Conservation (phyloP, 2,113 vertebrate genomes). For the Myodes glareolus region DNA sequence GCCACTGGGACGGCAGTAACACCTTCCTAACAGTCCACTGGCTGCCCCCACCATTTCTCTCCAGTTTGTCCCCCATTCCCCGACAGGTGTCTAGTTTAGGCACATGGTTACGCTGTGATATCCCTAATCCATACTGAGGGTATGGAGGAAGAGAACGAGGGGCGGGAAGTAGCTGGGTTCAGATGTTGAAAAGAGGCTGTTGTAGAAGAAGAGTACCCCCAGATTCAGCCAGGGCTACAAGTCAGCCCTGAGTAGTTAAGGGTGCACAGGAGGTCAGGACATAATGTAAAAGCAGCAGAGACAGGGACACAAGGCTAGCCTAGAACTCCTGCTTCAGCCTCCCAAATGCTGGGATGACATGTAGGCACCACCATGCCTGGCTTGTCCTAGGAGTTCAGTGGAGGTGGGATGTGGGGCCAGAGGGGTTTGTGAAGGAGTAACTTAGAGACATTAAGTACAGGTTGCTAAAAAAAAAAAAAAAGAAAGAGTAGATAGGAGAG, state of each 20-base stretch:
- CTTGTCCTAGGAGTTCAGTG: background rate
- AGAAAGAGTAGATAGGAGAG: background rate
- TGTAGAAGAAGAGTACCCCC: background rate
- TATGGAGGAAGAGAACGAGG: background rate
- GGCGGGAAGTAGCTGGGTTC: background rate
- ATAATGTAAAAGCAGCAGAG: background rate
- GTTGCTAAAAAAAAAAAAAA: no score
- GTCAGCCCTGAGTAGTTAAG: background rate
- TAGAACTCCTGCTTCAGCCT: background rate
- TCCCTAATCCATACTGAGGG: background rate
- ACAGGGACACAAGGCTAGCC: background rate
- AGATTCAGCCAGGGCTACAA: background rate
- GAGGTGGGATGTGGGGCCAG: background rate
- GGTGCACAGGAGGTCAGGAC: background rate
- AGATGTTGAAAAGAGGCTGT: background rate
- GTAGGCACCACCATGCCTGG: background rate
- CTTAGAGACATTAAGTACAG: background rate
- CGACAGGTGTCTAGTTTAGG: background rate
- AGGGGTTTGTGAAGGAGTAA: background rate
- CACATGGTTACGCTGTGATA: background rate
- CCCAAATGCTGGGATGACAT: background rate
- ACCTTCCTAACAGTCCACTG: background rate
- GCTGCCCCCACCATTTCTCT: background rate
- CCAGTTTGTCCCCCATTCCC: background rate
- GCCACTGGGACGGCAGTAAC: background rate